phyloP scores from a whole-genome alignment of 2,797 vertebrate genomes.

The Anomalospiza imberbis region DNA sequence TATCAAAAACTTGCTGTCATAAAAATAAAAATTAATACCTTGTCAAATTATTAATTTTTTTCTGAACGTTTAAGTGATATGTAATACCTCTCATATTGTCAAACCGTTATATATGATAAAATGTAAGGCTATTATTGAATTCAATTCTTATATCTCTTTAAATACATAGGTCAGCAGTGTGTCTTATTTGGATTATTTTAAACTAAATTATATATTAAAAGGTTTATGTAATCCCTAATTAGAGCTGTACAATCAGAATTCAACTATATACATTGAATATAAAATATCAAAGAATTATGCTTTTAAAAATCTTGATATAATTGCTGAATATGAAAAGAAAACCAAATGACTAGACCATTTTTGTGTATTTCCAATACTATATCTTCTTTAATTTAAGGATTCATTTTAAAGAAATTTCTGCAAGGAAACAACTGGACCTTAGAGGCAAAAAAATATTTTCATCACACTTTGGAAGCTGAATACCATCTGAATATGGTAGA shows the following conservation, averaged over 20 bases:
- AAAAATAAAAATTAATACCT: background rate
- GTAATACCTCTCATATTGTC: background rate
- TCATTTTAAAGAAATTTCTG: constrained; percentile 1
- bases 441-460: constrained; percentile 22
- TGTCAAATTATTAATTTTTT: background rate
- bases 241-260: background rate
- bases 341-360: background rate
- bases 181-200: background rate
- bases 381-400: background rate
- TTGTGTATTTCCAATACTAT: background rate
- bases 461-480: constrained; percentile 9
- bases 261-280: background rate
- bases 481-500: background rate
- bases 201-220: background rate
- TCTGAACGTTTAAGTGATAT: background rate
- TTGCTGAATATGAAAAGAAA: background rate
- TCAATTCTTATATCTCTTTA: background rate
- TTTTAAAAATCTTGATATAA: background rate
- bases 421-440: background rate
- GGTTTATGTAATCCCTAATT: background rate
- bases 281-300: background rate
- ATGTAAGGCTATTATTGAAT: background rate
- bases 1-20: background rate
- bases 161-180: background rate
- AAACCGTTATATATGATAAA: background rate